Percentiles rank a stretch among this genome's conserved stretches.
Evolutionary conservation across 2,888 invertebrate genomes (phyloP).

Genomic region (Phalera bucephala): DNA sequence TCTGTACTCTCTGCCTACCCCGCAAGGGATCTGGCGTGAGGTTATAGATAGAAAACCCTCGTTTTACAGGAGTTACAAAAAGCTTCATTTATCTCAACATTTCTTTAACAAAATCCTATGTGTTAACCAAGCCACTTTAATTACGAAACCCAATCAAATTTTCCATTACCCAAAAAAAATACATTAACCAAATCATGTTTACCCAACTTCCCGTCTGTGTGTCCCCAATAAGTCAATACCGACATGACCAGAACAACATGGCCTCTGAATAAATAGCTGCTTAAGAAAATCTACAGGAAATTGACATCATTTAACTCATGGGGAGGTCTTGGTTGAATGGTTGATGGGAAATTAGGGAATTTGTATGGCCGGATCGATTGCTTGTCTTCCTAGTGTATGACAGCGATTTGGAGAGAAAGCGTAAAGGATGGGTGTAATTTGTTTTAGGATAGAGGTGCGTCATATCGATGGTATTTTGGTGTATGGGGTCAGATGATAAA

Average conservation of each 20-base stretch:
- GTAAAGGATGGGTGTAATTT: not conserved
- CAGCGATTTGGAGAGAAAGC: not conserved
- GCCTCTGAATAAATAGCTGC: constrained; percentile 3
- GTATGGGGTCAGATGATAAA: too few species aligned
- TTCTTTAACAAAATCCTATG: too few species aligned
- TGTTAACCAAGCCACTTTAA: too few species aligned
- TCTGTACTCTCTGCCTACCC: too few species aligned
- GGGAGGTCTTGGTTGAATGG: constrained; percentile 7
- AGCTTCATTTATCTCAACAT: too few species aligned
- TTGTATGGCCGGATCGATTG: not conserved
- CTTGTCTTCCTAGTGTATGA: not conserved
- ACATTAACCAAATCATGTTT: constrained; percentile 10
- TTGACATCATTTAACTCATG: not conserved
- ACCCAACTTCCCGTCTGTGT: not conserved
- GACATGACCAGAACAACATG: constrained; percentile 4
- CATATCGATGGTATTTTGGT: too few species aligned
- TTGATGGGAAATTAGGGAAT: constrained; percentile 1
- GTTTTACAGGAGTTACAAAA: too few species aligned
- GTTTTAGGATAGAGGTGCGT: not conserved
- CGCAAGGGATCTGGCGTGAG: too few species aligned
- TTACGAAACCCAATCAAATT: not conserved
- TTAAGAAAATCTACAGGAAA: not conserved
- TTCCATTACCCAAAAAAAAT: not conserved
- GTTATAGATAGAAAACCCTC: too few species aligned
- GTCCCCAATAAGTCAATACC: constrained; percentile 10